Percentiles rank a stretch among this genome's conserved stretches.
These are phyloP conservation scores for Thymelicus lineola DNA, from an alignment of 2,888 invertebrate genomes.

Conservation along the genomic window DNA sequence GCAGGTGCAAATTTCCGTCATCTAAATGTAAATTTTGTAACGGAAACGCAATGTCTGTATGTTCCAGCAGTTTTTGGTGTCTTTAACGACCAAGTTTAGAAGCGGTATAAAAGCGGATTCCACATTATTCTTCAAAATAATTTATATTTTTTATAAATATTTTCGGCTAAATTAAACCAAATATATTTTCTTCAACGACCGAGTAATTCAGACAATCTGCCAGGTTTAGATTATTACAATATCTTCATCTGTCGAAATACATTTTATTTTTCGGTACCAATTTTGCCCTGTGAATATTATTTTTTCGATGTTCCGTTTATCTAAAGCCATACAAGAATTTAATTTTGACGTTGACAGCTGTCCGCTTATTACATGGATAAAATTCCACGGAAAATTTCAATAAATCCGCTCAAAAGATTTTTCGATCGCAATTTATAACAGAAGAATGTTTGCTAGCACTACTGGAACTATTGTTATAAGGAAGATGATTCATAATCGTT, in stretches of 20 bases:
- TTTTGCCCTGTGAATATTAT: conserved; percentile 27
- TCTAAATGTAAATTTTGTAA: too few species aligned
- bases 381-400: conserved; percentile 60
- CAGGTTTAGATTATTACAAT: conserved; percentile 35
- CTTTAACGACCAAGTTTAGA: too few species aligned
- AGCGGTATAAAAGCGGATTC: too few species aligned
- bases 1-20: too few species aligned
- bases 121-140: too few species aligned
- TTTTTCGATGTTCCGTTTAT: conserved; percentile 31
- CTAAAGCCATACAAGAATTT: conserved; percentile 55
- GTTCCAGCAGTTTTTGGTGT: too few species aligned
- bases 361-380: conserved; percentile 55
- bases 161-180: neutral
- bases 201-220: conserved; percentile 8
- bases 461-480: neutral
- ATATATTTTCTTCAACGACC: conserved; percentile 6
- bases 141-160: too few species aligned
- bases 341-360: conserved; percentile 57
- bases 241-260: conserved; percentile 24
- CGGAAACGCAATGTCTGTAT: too few species aligned
- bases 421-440: conserved; percentile 43
- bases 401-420: conserved; percentile 44
- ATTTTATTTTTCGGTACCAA: conserved; percentile 24
- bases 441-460: conserved; percentile 5
- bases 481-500: too few species aligned